phyloP scores from a whole-genome alignment of 2,888 invertebrate species.

The Lycocerus yunnanus region DNA sequence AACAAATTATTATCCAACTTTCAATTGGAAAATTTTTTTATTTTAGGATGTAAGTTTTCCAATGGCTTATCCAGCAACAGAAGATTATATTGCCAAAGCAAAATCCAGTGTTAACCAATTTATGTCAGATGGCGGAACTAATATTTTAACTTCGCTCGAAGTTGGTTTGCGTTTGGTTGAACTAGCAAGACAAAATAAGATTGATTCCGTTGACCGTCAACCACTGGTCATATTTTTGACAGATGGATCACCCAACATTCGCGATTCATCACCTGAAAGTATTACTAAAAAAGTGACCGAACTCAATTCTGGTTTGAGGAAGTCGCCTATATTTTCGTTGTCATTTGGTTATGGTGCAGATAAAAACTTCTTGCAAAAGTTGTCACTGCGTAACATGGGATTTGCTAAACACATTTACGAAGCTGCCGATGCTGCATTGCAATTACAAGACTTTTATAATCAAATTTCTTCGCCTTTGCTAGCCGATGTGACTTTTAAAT shows the following conservation, averaged over 20 bases:
- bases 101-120: slow-evolving; percentile 62
- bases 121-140: slow-evolving; percentile 66
- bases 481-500: slow-evolving; percentile 67
- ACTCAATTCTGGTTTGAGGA: slow-evolving; percentile 56
- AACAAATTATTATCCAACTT: not conserved
- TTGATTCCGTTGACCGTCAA: slow-evolving; percentile 54
- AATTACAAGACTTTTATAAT: slow-evolving; percentile 69
- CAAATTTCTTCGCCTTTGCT: slow-evolving; percentile 72
- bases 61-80: slow-evolving; percentile 59
- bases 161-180: slow-evolving; percentile 54
- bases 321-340: slow-evolving; percentile 64
- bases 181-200: slow-evolving; percentile 36
- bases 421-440: slow-evolving; percentile 68
- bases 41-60: slow-evolving; percentile 50
- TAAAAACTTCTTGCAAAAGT: slow-evolving; percentile 66
- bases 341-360: slow-evolving; percentile 75
- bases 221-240: slow-evolving; percentile 70
- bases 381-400: slow-evolving; percentile 69
- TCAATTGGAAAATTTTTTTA: not conserved
- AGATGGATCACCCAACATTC: slow-evolving; percentile 69
- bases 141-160: slow-evolving; percentile 68
- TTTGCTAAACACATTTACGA: slow-evolving; percentile 74
- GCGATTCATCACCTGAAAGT: slow-evolving; percentile 59
- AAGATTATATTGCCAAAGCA: slow-evolving; percentile 64
- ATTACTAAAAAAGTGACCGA: slow-evolving; percentile 59